Evolutionary conservation across 2,113 vertebrate genomes (phyloP).

Genomic region (Ascaphus truei): DNA sequence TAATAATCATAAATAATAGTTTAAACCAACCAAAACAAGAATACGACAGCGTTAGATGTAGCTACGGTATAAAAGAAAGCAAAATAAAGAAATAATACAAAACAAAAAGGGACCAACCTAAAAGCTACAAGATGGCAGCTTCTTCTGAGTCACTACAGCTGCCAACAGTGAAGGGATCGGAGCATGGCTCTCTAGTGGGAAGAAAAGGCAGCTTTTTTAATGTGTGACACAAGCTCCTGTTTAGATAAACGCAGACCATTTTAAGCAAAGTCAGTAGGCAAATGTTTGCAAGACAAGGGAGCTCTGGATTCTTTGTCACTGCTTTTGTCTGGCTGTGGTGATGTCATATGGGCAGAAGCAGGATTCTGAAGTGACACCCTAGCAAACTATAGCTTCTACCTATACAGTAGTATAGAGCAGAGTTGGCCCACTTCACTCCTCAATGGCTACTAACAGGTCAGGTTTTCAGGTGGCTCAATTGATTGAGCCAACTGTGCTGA

Average conservation of each 20-base stretch:
- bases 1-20: no score
- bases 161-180: constrained; percentile 56
- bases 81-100: neutral
- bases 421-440: no score
- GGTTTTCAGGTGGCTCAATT: no score
- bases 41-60: no score
- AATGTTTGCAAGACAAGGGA: neutral
- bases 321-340: neutral
- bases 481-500: no score
- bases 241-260: neutral
- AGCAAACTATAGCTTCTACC: no score
- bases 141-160: constrained; percentile 61
- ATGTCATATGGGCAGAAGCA: neutral
- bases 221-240: neutral
- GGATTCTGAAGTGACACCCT: no score
- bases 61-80: no score
- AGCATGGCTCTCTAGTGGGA: constrained; percentile 59
- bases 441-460: no score
- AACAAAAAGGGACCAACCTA: constrained; percentile 52
- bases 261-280: constrained; percentile 8
- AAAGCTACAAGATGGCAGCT: constrained; percentile 54
- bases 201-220: constrained; percentile 33
- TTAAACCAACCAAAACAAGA: no score
- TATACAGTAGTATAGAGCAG: no score
- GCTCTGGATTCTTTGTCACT: neutral